phyloP scores from a whole-genome alignment of 2,797 vertebrate species.

The Helicolenus hilgendorfi region DNA sequence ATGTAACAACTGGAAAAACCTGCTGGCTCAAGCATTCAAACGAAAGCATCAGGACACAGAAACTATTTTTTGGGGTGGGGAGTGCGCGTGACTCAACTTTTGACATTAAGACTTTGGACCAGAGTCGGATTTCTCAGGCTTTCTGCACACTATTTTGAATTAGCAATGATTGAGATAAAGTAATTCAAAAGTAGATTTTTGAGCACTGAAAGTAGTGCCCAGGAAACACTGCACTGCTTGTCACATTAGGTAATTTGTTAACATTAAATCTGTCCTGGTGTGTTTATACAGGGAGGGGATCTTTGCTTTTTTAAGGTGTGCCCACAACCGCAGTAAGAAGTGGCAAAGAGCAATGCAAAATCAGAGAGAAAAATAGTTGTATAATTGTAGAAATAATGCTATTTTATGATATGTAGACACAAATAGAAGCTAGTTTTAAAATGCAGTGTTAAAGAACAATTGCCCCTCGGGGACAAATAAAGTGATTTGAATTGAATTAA shows the following conservation, averaged over 20 bases:
- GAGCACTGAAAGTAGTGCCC: neutral
- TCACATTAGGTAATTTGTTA: neutral
- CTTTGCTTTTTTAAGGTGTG: conserved; percentile 31
- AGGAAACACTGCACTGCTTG: neutral
- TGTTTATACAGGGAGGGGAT: conserved; percentile 63
- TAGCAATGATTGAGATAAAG: neutral
- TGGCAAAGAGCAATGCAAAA: neutral
- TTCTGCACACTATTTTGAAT: neutral
- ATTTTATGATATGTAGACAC: neutral
- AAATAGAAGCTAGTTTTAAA: neutral
- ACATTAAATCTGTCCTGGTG: neutral
- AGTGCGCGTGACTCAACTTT: conserved; percentile 38
- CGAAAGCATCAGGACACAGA: conserved; percentile 39
- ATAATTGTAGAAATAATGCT: neutral
- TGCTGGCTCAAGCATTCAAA: conserved; percentile 43
- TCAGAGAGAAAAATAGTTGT: neutral
- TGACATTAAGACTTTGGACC: neutral
- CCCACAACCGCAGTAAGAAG: neutral
- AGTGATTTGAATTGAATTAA: too few relatives aligned
- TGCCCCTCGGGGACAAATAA: too few relatives aligned
- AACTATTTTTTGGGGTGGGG: conserved; percentile 48
- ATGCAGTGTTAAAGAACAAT: neutral
- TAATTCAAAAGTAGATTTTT: neutral
- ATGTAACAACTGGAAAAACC: conserved; percentile 83
- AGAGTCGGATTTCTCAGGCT: neutral